Conservation (phyloP, 2,113 vertebrate genomes). For the Neogobius melanostomus region DNA sequence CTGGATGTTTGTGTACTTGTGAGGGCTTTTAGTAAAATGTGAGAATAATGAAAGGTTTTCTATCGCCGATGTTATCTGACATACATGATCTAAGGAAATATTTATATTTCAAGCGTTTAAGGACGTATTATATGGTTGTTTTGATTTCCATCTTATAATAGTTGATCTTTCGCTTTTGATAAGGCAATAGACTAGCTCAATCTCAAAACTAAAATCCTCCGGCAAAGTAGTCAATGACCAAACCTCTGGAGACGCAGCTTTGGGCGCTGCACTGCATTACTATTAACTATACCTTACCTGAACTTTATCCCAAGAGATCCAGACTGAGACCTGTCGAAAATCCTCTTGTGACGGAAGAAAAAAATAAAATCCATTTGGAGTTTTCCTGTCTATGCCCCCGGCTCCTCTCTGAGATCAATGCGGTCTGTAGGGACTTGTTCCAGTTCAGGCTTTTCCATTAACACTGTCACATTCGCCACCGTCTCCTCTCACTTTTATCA, state of each 20-base stretch:
- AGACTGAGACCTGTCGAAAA: neutral
- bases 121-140: too few species aligned
- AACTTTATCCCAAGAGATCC: too few species aligned
- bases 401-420: neutral
- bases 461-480: constrained; percentile 35
- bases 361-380: neutral
- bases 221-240: too few species aligned
- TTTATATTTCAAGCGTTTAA: neutral
- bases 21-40: neutral
- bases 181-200: too few species aligned
- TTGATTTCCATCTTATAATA: too few species aligned
- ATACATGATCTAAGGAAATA: neutral
- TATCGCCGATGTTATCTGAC: neutral
- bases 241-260: too few species aligned
- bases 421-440: constrained; percentile 44
- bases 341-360: neutral
- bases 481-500: constrained; percentile 11
- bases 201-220: too few species aligned
- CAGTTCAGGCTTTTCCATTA: constrained; percentile 51
- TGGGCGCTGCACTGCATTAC: too few species aligned
- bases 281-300: too few species aligned
- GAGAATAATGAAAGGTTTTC: neutral
- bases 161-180: too few species aligned
- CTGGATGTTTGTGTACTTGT: neutral
- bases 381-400: neutral